These are phyloP conservation scores for Xylota segnis DNA, from an alignment of 2,888 invertebrate species.

Conservation along the genomic window DNA sequence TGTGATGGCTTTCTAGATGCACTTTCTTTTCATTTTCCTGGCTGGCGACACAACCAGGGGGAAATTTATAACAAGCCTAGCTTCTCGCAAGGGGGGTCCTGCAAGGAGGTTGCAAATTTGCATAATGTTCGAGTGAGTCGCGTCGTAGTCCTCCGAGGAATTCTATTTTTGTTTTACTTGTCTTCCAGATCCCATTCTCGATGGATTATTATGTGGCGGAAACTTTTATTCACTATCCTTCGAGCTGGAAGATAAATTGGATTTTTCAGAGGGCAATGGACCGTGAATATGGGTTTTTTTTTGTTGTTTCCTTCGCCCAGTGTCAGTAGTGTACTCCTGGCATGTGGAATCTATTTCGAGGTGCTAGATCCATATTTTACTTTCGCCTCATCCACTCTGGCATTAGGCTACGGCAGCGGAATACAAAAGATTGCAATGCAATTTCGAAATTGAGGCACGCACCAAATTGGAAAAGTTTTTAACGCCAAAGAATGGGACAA, in stretches of 20 bases:
- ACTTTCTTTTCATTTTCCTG: constrained; percentile 4
- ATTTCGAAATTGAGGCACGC: constrained; percentile 59
- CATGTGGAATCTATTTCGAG: constrained; percentile 30
- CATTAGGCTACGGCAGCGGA: constrained; percentile 17
- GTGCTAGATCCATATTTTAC: constrained; percentile 43
- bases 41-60: constrained; percentile 8
- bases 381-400: constrained; percentile 23
- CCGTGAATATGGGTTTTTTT: constrained; percentile 56
- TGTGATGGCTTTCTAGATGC: constrained; percentile 37
- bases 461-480: constrained; percentile 70
- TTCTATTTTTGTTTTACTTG: constrained; percentile 37
- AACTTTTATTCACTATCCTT: constrained; percentile 55
- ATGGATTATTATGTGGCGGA: constrained; percentile 55
- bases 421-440: constrained; percentile 51
- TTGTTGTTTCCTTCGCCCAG: not conserved
- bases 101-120: constrained; percentile 38
- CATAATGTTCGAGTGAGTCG: constrained; percentile 31
- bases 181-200: not conserved
- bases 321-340: constrained; percentile 10
- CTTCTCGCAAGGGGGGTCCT: not conserved
- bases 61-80: constrained; percentile 7
- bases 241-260: constrained; percentile 58
- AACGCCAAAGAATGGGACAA: constrained; percentile 23
- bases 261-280: constrained; percentile 63
- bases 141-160: constrained; percentile 5